Conservation (phyloP, 2,113 vertebrate genomes). For the Stigmatopora nigra region DNA sequence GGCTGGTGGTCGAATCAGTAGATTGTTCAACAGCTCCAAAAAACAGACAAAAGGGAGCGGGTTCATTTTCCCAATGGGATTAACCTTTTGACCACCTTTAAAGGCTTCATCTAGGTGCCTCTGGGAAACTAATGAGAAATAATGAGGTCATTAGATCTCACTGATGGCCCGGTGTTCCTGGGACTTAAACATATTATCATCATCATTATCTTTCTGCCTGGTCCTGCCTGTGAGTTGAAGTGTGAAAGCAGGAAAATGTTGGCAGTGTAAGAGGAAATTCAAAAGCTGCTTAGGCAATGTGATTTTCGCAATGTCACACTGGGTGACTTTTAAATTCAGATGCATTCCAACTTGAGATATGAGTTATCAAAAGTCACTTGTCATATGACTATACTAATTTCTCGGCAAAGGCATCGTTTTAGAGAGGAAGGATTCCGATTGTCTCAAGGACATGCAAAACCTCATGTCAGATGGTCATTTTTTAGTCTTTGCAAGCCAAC, state of each 20-base stretch:
- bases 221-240: conserved; percentile 42
- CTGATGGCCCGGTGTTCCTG: conserved; percentile 46
- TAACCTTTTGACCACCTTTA: conserved; percentile 70
- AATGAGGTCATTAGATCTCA: conserved; percentile 67
- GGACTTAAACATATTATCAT: conserved; percentile 58
- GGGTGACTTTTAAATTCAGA: conserved; percentile 28
- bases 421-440: neutral
- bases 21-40: conserved; percentile 37
- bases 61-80: conserved; percentile 54
- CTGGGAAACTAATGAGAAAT: conserved; percentile 66
- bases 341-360: conserved; percentile 46
- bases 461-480: conserved; percentile 36
- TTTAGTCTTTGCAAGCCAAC: conserved; percentile 31
- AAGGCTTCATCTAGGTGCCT: conserved; percentile 61
- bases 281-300: conserved; percentile 14
- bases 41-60: conserved; percentile 53
- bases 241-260: conserved; percentile 25
- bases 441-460: conserved; percentile 20
- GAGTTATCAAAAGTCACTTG: conserved; percentile 44
- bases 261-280: conserved; percentile 22
- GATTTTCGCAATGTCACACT: conserved; percentile 9
- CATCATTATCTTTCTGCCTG: conserved; percentile 56
- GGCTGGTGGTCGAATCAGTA: conserved; percentile 10
- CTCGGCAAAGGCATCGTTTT: conserved; percentile 43
- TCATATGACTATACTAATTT: conserved; percentile 43